Base-by-base conservation (phyloP, 2,113 vertebrate genomes). In the Butorides virescens region DNA sequence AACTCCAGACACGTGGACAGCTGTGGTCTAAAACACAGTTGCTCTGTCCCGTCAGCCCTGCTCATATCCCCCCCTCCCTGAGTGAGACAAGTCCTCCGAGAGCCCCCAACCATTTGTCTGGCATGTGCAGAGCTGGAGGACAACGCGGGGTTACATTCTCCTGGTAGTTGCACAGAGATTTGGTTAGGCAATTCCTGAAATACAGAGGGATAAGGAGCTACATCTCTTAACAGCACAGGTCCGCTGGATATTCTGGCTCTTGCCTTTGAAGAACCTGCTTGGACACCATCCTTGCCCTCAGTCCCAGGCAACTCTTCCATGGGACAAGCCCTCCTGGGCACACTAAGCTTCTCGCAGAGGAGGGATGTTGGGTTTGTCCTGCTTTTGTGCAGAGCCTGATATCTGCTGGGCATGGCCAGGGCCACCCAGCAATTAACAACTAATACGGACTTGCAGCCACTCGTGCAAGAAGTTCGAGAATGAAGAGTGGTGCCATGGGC, bases 1-100 rank as follows among this genome's bases (percentile, higher is more conserved):
- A 96, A 44, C 88, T 92, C 78, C 46, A 94, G 90, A 96, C 88
- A 95, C 21, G 3, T 77, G 93, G 92, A 93, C 93, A 95, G 93
- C 95, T 96, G 96, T 88, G 67, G 88, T 62, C 94, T 96, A 53
- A 67, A 92, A 23, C 82, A 70, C 92, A 96, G 92, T 67, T 94
- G 85, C 90, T 97, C 62, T 0, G 18, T 72, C 88, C 85, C 15
- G 7, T 94, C 93, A 90, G 72, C 76, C 58, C 77, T 66, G 76
- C 14, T 79, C 36, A 10, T 5, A 58, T 22, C 25, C 25, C 4
- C 20, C 27, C 25, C 25, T 2, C 50, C 20, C 27, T 0, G 2
- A 74, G 75, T 0, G 1, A 86, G 59, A 47, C 22, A 25, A 72
- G 53, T 53, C 32, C 61, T 85, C 52, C 1, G 22, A 84, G 52